Conservation (phyloP, 2,797 vertebrate species). For the Coregonus sp. region DNA sequence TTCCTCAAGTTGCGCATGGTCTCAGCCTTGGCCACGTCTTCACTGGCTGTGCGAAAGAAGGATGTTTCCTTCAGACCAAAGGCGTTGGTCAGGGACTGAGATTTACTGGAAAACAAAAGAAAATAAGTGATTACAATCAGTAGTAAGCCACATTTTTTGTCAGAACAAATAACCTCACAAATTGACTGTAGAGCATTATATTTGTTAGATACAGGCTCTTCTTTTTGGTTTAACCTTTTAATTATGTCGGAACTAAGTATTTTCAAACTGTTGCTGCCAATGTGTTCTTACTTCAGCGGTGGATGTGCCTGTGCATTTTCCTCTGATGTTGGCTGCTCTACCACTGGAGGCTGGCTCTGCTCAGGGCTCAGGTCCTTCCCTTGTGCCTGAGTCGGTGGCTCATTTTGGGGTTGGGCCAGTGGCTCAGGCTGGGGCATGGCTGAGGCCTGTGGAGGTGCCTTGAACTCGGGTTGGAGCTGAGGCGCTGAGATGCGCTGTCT, state of each 20-base stretch:
- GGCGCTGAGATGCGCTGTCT: constrained; percentile 31
- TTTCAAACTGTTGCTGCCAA: background rate
- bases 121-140: background rate
- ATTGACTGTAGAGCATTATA: background rate
- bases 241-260: background rate
- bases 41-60: constrained; percentile 65
- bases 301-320: constrained; percentile 76
- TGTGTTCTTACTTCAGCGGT: constrained; percentile 80
- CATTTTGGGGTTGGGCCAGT: constrained; percentile 30
- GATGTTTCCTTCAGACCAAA: constrained; percentile 76
- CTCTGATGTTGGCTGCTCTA: constrained; percentile 47
- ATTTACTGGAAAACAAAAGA: constrained; percentile 77
- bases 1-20: constrained; percentile 82
- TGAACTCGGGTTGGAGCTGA: constrained; percentile 21
- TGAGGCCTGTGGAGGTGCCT: background rate
- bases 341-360: constrained; percentile 60
- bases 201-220: background rate
- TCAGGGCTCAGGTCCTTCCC: constrained; percentile 3
- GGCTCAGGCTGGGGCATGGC: constrained; percentile 4
- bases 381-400: background rate
- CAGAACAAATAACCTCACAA: background rate
- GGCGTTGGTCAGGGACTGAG: constrained; percentile 80
- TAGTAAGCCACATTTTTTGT: background rate
- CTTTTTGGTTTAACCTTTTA: background rate
- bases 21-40: constrained; percentile 81